Evolutionary conservation across 2,888 invertebrate genomes (phyloP), one percentile per base, ranked within the genome.

Genomic region (Frankliniella fusca): DNA sequence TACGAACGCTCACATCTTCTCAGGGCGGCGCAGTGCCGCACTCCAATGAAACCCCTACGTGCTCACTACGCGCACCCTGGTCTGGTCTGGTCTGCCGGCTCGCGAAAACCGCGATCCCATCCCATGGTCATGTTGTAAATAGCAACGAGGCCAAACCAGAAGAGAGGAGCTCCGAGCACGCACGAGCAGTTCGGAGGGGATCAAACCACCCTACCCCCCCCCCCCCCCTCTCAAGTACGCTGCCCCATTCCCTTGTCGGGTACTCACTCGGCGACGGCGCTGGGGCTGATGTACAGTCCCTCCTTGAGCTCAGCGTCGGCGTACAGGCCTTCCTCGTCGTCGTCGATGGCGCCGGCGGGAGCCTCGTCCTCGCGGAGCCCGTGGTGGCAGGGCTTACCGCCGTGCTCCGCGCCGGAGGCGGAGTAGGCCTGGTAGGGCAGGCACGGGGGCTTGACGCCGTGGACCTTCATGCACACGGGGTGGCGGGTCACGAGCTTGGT

Each of bases 391-490:
- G 70, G 70, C 70, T 76, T 76, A 27, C 70, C 70, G 70, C 70
- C 70, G 70, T 76, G 61, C 20, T n/a, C 27, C 23, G 70, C 70
- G 70, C 70, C 70, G 70, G 23, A 12, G 70, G 23, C 27, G 70
- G 70, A 76, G 70, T 76, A 76, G 70, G 70, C 70, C 23, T 83
- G 81, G 82, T 81, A 83, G 80, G 84, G 85, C 79, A 85, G 83
- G 61, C 85, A 85, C 0, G 85, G 84, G 0, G 85, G 85, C 49
- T 83, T 83, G n/a, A 84, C 84, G 12, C 84, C 85, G 80, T 83
- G 50, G 8, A 84, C 84, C 1, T 85, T 84, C 84, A 85, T 83
- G 81, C 85, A 85, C 27, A 85, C 84, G 3, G 85, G 85, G 79
- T 85, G 85, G 8, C 84, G 82, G 0, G 85, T 85, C 76, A 85